Percentiles rank a stretch among this genome's conserved stretches.
Conservation (phyloP, 2,113 vertebrate species). For the Aspidoscelis tigris region DNA sequence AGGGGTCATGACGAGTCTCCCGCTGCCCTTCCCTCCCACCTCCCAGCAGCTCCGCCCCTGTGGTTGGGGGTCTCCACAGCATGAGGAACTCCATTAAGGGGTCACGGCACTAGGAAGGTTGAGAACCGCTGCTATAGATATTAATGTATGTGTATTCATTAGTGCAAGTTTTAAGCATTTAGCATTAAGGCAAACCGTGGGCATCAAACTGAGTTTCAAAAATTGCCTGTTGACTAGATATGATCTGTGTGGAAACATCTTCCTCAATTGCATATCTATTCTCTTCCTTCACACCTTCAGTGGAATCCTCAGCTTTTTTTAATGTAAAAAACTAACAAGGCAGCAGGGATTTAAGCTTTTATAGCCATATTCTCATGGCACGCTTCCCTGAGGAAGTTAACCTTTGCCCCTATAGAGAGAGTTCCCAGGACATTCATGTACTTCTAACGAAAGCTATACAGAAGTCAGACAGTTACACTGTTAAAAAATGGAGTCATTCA, state of each 20-base stretch:
- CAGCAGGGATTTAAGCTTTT: background rate
- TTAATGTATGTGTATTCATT: background rate
- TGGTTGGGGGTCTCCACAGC: too few species aligned
- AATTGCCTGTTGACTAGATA: conserved; percentile 23
- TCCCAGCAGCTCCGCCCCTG: too few species aligned
- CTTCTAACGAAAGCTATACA: conserved; percentile 23
- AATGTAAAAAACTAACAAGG: conserved; percentile 8
- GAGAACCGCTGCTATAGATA: background rate
- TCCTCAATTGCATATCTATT: background rate
- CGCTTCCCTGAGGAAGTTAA: conserved; percentile 30
- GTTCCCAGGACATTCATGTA: conserved; percentile 35
- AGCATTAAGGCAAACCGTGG: background rate
- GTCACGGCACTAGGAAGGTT: too few species aligned
- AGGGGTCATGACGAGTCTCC: too few species aligned
- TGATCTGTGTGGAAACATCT: background rate
- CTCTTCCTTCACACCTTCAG: conserved; percentile 20
- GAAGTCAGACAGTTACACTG: background rate
- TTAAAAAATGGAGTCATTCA: conserved; percentile 16
- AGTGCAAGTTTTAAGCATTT: background rate
- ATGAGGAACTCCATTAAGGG: too few species aligned
- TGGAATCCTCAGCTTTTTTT: background rate
- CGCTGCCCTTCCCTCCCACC: too few species aligned
- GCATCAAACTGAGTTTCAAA: background rate
- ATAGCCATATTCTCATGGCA: conserved; percentile 33
- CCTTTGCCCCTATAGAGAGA: conserved; percentile 27